phyloP scores from a whole-genome alignment of 2,113 vertebrate species.

The Neotragus moschatus region DNA sequence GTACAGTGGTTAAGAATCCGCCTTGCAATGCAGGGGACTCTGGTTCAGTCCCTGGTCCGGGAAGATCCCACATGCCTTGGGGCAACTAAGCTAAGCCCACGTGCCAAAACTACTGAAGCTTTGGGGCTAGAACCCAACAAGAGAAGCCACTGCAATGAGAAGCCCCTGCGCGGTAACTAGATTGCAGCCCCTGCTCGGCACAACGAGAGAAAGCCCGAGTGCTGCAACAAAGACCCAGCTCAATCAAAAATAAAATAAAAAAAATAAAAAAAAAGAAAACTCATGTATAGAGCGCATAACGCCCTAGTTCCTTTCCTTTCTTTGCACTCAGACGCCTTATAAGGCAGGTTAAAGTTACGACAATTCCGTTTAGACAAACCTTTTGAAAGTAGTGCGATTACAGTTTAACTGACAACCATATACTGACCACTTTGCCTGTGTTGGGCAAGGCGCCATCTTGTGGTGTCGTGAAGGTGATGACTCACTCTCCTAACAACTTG shows the following conservation, averaged over 20 bases:
- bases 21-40: neutral
- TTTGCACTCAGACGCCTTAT: neutral
- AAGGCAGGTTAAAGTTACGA: neutral
- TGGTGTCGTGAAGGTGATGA: neutral
- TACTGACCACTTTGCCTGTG: fast-evolving
- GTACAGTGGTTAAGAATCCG: neutral
- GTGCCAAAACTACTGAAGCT: neutral
- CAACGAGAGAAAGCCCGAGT: neutral
- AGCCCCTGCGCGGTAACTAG: fast-evolving
- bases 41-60: neutral
- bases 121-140: neutral
- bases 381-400: neutral
- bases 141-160: neutral
- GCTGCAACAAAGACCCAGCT: neutral
- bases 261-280: neutral
- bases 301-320: neutral
- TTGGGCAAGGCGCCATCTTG: fast-evolving
- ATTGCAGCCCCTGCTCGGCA: neutral
- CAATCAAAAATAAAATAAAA: neutral
- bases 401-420: neutral
- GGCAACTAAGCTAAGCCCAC: neutral
- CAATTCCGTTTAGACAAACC: neutral
- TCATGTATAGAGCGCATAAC: neutral
- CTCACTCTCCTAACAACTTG: neutral
- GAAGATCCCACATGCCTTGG: neutral